phyloP scores from a whole-genome alignment of 2,113 vertebrate genomes.

The Pantherophis guttatus region DNA sequence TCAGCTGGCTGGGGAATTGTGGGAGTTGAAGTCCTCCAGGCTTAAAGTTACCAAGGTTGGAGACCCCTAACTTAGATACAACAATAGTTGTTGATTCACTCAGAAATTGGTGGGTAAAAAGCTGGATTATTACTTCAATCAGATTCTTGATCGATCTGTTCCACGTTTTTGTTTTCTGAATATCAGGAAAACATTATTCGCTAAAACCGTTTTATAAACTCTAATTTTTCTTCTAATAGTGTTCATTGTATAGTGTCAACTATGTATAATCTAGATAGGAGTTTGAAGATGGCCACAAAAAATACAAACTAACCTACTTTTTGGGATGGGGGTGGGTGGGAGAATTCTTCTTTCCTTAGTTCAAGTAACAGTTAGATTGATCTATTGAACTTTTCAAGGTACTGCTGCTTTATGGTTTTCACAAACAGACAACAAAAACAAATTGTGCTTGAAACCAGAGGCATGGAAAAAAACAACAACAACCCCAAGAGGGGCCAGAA shows the following conservation, averaged over 20 bases:
- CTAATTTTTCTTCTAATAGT: conserved; percentile 19
- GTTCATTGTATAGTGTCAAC: conserved; percentile 28
- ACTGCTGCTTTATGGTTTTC: neutral
- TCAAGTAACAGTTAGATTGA: neutral
- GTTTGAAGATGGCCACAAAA: neutral
- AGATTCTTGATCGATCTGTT: neutral
- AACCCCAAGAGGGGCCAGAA: neutral
- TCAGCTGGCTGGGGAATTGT: neutral
- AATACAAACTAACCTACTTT: neutral
- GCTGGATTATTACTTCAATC: neutral
- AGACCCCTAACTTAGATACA: neutral
- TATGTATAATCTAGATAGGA: conserved; percentile 39
- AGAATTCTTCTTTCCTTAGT: neutral
- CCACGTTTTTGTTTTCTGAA: neutral
- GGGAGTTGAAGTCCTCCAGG: too few species aligned
- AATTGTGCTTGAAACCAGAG: neutral
- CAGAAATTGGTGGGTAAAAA: neutral
- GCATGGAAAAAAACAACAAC: too few species aligned
- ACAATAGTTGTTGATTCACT: neutral
- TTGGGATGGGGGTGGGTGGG: too few species aligned
- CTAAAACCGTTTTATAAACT: conserved; percentile 42
- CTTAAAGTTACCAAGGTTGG: too few species aligned
- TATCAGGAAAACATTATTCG: conserved; percentile 20
- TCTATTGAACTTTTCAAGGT: neutral
- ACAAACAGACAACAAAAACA: neutral